Base-by-base conservation (phyloP, 2,797 vertebrate species). In the Enteromius trimaculatus region DNA sequence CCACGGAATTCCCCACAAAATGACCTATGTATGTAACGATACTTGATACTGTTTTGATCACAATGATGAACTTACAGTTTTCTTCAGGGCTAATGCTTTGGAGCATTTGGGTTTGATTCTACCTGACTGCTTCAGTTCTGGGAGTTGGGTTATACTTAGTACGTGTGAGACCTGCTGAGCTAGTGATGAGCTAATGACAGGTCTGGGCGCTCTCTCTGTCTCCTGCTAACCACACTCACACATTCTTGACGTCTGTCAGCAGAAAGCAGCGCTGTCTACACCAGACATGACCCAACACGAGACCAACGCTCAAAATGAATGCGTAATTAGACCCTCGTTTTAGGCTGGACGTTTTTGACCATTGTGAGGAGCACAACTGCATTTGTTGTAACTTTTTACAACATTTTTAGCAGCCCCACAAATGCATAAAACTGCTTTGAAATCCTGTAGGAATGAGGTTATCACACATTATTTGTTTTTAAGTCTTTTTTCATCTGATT, bases 141-240 rank as follows among this genome's bases (percentile, higher is more conserved):
- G 62, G 76, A 81, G 69, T 85, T 83, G 78, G 80, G 78, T 83
- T 88, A 83, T 90, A 89, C 84, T 90, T 88, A 87, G 86, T 77
- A 84, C 62, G 71, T 77, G 84, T 83, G 85, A 86, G 84, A 92
- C 90, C 82, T 92, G 92, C 93, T 94, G 91, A 92, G 91, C 89
- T 89, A 87, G 90, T 92, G 91, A 90, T 89, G 80, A 84, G 64
- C 80, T 94, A 94, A 95, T 94, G 87, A 92, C 92, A 89, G 88
- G 90, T 90, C 91, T 89, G 84, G 68, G 42, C 85, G 79, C 60
- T 87, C 72, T 91, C 89, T 90, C 88, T 88, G 88, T 89, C 89
- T 88, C 80, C 84, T 81, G 79, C 81, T 85, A 88, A 93, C 91
- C 92, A 26, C 92, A 91, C 81, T 23, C 76, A 90, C 89, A 60